These are phyloP conservation scores for Megaptera novaeangliae DNA, from an alignment of 2,113 vertebrate species.

Conservation along the genomic window DNA sequence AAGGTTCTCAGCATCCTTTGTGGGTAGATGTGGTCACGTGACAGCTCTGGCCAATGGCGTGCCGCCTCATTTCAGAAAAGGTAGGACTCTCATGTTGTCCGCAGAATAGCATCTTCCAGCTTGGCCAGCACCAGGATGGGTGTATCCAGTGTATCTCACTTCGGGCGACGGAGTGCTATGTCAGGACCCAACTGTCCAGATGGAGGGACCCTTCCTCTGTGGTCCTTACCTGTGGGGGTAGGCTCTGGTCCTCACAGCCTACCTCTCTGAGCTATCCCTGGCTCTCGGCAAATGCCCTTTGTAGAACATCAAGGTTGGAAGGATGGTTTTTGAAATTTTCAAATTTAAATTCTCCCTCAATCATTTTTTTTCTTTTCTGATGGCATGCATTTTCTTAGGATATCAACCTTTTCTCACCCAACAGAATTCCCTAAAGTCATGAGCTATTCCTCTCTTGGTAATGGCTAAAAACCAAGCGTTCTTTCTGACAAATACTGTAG, in stretches of 20 bases:
- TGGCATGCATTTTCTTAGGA: not conserved
- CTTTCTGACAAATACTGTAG: not conserved
- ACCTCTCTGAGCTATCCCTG: not conserved
- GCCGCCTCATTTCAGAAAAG: too few species aligned
- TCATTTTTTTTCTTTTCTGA: not conserved
- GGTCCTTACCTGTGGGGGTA: not conserved
- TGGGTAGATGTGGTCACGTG: not conserved
- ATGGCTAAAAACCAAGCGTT: not conserved
- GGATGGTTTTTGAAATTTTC: not conserved
- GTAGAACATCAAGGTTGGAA: not conserved
- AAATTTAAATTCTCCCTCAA: not conserved
- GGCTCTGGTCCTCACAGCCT: not conserved
- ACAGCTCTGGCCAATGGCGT: not conserved
- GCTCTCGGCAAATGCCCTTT: not conserved
- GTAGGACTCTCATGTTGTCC: too few species aligned
- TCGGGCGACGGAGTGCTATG: not conserved
- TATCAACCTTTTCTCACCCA: not conserved
- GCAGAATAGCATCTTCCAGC: not conserved
- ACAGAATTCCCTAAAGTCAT: not conserved
- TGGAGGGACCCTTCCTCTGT: not conserved
- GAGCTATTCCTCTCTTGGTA: too few species aligned
- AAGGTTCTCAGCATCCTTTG: not conserved
- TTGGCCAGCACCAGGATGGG: too few species aligned
- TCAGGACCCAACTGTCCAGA: too few species aligned
- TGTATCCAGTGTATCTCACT: not conserved